Evolutionary conservation across 2,113 vertebrate genomes (phyloP).

Genomic region (Gymnocephalus cernua): DNA sequence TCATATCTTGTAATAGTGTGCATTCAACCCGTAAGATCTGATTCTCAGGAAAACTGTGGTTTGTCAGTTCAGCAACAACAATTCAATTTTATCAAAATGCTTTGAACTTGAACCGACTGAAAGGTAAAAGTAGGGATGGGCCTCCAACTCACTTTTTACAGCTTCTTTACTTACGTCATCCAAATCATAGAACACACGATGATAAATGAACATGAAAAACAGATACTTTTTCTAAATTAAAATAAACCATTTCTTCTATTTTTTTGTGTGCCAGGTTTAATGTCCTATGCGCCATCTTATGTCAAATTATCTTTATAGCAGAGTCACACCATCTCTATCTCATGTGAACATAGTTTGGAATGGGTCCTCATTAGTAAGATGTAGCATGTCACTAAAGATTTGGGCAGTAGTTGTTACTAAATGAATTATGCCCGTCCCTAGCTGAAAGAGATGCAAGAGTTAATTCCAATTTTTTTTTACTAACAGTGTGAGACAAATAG

Average conservation of each 20-base stretch:
- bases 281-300: background rate
- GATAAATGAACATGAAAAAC: background rate
- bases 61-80: too few relatives aligned
- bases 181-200: slow-evolving; percentile 18
- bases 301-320: background rate
- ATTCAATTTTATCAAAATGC: slow-evolving; percentile 19
- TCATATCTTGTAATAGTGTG: slow-evolving; percentile 8
- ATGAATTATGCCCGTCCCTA: slow-evolving; percentile 64
- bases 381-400: background rate
- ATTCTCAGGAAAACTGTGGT: slow-evolving; percentile 10
- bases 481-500: slow-evolving; percentile 87
- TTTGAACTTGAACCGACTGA: slow-evolving; percentile 30
- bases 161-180: background rate
- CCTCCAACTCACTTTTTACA: slow-evolving; percentile 49
- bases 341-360: slow-evolving; percentile 9
- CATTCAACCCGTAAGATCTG: slow-evolving; percentile 49
- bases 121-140: slow-evolving; percentile 55
- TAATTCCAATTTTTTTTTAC: slow-evolving; percentile 75
- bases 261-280: background rate
- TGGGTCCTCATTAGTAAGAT: background rate
- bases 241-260: background rate
- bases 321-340: background rate
- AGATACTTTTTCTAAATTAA: background rate
- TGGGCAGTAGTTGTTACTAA: background rate
- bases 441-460: slow-evolving; percentile 71